Conservation (phyloP, 2,113 vertebrate species). For the Charina bottae region DNA sequence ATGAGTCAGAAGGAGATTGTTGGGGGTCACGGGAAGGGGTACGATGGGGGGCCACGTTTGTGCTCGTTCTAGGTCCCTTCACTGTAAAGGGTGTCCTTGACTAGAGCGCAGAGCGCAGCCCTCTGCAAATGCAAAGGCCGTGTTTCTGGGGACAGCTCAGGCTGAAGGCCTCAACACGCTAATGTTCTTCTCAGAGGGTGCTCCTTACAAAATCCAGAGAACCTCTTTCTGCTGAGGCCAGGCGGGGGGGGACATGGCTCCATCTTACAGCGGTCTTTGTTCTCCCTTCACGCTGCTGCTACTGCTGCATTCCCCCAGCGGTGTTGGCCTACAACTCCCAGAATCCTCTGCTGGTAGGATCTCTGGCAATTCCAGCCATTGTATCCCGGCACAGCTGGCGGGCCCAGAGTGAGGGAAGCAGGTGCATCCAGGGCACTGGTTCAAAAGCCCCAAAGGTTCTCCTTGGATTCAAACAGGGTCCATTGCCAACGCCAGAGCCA, state of each 20-base stretch:
- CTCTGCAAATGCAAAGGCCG: background rate
- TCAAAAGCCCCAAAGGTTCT: background rate
- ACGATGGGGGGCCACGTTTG: background rate
- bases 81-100: background rate
- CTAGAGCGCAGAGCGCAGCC: fast-evolving
- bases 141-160: background rate
- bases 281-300: background rate
- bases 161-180: background rate
- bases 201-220: background rate
- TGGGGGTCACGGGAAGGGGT: background rate
- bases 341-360: background rate
- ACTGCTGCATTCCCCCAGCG: no score
- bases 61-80: background rate
- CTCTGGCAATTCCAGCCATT: background rate
- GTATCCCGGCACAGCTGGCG: background rate
- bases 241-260: background rate
- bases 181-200: background rate
- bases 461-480: background rate
- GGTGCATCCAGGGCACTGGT: background rate
- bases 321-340: background rate
- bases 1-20: background rate
- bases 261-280: background rate
- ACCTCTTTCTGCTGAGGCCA: background rate
- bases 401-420: background rate
- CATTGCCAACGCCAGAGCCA: background rate